Conservation (phyloP, 2,888 invertebrate genomes). For the Ophion ellenae region DNA sequence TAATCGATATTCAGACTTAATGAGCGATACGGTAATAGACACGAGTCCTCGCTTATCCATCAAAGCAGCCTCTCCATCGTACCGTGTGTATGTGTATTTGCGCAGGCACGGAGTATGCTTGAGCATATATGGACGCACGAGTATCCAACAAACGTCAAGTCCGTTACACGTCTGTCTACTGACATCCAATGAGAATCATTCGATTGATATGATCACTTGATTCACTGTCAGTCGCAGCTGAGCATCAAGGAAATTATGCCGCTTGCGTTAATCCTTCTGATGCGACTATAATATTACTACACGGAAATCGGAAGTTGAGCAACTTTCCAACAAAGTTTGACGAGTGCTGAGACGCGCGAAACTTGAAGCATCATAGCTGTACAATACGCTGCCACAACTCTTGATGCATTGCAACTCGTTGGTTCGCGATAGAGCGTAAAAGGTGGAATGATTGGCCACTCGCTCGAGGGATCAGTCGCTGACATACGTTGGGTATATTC, state of each 20-base stretch:
- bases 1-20: slow-evolving; percentile 23
- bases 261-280: slow-evolving; percentile 35
- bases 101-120: neutral
- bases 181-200: slow-evolving; percentile 47
- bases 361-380: slow-evolving; percentile 22
- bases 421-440: neutral
- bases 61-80: slow-evolving; percentile 21
- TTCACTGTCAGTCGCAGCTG: slow-evolving; percentile 53
- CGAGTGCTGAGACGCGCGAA: slow-evolving; percentile 26
- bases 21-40: slow-evolving; percentile 26
- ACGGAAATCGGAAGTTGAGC: slow-evolving; percentile 23
- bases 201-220: slow-evolving; percentile 39
- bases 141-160: slow-evolving; percentile 37
- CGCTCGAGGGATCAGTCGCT: neutral
- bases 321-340: slow-evolving; percentile 45
- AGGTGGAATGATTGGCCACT: neutral
- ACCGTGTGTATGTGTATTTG: neutral
- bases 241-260: slow-evolving; percentile 57
- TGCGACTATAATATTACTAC: slow-evolving; percentile 8
- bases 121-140: neutral
- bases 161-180: slow-evolving; percentile 25
- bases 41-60: slow-evolving; percentile 6
- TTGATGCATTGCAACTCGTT: neutral
- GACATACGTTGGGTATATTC: neutral
- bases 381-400: neutral